phyloP scores from a whole-genome alignment of 2,888 invertebrate species.

The Cenopis cana region DNA sequence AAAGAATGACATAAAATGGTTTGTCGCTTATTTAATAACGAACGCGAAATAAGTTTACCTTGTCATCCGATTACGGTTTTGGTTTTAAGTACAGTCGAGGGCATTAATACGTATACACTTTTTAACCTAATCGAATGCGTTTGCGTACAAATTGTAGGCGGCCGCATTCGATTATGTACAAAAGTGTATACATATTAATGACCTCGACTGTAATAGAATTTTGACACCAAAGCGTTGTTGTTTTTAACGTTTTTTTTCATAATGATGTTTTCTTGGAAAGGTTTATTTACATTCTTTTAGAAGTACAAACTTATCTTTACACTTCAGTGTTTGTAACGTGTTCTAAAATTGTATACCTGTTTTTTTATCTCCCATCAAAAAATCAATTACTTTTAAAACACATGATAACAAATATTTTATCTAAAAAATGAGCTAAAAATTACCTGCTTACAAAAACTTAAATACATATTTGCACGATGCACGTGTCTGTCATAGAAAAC shows the following conservation, averaged over 20 bases:
- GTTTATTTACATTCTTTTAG: neutral
- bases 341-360: too few species aligned
- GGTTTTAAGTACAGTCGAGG: too few species aligned
- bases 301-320: neutral
- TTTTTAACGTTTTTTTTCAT: neutral
- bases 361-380: too few species aligned
- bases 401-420: neutral
- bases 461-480: slow-evolving; percentile 25
- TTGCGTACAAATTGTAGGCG: too few species aligned
- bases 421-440: neutral
- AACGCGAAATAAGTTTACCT: neutral
- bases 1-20: neutral
- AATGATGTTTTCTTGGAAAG: neutral
- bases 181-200: too few species aligned
- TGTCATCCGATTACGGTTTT: slow-evolving; percentile 16
- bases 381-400: neutral
- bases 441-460: neutral
- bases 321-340: too few species aligned
- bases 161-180: too few species aligned
- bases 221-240: neutral
- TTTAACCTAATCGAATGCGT: too few species aligned
- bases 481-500: slow-evolving; percentile 21
- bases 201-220: too few species aligned
- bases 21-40: slow-evolving; percentile 8
- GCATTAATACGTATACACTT: too few species aligned